Base-by-base conservation (phyloP, 2,113 vertebrate genomes). In the Amblyopsis rosae region DNA sequence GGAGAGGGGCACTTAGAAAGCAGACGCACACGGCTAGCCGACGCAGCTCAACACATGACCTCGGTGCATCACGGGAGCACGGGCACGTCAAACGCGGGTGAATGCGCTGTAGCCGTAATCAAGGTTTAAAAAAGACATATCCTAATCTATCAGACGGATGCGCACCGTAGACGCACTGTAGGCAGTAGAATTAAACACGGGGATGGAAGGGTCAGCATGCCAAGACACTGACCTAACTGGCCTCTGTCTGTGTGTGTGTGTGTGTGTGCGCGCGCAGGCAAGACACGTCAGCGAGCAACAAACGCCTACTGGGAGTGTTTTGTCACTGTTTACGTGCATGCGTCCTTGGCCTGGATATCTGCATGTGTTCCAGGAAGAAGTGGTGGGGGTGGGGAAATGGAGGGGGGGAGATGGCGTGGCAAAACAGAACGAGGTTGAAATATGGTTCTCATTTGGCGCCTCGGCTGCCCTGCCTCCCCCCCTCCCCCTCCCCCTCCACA, bases 401-500 rank as follows among this genome's bases (percentile, higher is more conserved):
- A 0, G 3, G 35, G 7, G 35, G 35, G 35, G 35, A 5, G 35
- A 26, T 8, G 35, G 35, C 45, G 70, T 46, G 5, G 48, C 53
- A 58, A 67, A 32, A 68, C 19, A 32, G 69, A 81, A 65, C 59
- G 73, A 15, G 46, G 65, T 73, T 84, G 78, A 88, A 88, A 88
- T 82, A 86, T 89, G 88, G 81, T 87, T 88, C 72, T 80, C 69
- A 88, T 91, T 89, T 90, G 83, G 82, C 87, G 70, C 55, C 54
- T 47, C 69, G 83, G 84, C 82, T 64, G n/a, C 48, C 12, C 45
- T 19, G 41, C 69, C 58, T 17, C 50, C 16, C 65, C 45, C 5
- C 15, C 19, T 46, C 10, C 81, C 82, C 76, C 66, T 56, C n/a
- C 50, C 73, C 68, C 72, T 84, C 79, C 46, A 51, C 47, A 16